Evolutionary conservation across 2,113 vertebrate genomes (phyloP).

Genomic region (Sander lucioperca): DNA sequence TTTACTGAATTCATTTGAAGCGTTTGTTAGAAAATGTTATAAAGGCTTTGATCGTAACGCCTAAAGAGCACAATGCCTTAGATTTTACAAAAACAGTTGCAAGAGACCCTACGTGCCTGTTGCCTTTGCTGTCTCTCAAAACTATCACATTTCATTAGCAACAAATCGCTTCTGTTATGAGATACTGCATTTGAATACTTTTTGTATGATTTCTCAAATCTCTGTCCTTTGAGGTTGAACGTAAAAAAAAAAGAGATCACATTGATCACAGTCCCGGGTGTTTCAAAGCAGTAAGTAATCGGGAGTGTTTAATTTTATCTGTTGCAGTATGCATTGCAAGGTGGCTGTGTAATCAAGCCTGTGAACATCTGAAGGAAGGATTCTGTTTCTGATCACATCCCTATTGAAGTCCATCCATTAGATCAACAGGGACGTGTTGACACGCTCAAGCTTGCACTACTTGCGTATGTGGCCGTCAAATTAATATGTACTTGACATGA

Average conservation of each 20-base stretch:
- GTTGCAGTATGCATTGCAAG: slow-evolving; percentile 80
- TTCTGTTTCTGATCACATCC: slow-evolving; percentile 81
- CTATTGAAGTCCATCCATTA: slow-evolving; percentile 78
- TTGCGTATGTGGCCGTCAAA: slow-evolving; percentile 50
- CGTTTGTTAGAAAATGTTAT: slow-evolving; percentile 64
- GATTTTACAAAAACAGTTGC: slow-evolving; percentile 68
- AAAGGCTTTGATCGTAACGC: slow-evolving; percentile 71
- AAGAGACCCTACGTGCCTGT: slow-evolving; percentile 61
- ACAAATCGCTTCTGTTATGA: slow-evolving; percentile 55
- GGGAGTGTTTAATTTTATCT: slow-evolving; percentile 85
- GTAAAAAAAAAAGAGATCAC: slow-evolving; percentile 74
- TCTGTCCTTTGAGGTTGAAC: slow-evolving; percentile 76
- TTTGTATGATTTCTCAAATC: slow-evolving; percentile 71
- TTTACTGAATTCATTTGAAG: slow-evolving; percentile 73
- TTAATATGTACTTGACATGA: slow-evolving; percentile 60
- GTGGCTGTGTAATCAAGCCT: slow-evolving; percentile 81
- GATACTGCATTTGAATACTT: slow-evolving; percentile 72
- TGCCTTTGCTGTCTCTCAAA: slow-evolving; percentile 73
- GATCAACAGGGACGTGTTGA: slow-evolving; percentile 63
- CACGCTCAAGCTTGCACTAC: slow-evolving; percentile 38
- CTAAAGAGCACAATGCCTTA: slow-evolving; percentile 69
- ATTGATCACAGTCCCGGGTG: slow-evolving; percentile 80
- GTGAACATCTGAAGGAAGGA: slow-evolving; percentile 85
- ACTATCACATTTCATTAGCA: slow-evolving; percentile 78
- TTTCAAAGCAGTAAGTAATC: slow-evolving; percentile 83